Percentiles rank a stretch among this genome's conserved stretches.
Evolutionary conservation across 2,888 invertebrate species (phyloP).

Genomic region (Caenorhabditis parvicauda): DNA sequence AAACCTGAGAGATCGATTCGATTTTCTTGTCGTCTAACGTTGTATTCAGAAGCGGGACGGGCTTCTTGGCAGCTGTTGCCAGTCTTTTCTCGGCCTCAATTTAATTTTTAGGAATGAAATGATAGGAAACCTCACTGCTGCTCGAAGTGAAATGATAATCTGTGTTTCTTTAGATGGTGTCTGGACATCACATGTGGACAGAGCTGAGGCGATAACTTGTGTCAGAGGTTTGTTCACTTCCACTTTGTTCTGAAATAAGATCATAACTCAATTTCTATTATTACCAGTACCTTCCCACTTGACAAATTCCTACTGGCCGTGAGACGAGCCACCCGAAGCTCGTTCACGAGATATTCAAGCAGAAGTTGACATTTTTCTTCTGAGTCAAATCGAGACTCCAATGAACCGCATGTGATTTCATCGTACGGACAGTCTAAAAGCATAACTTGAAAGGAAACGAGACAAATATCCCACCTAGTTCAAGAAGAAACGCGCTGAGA

Average conservation of each 20-base stretch:
- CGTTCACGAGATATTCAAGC: slow-evolving; percentile 19
- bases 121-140: neutral
- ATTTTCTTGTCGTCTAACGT: slow-evolving; percentile 17
- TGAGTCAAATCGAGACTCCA: slow-evolving; percentile 21
- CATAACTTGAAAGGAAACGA: neutral
- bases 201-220: slow-evolving; percentile 12
- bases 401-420: slow-evolving; percentile 30
- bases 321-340: slow-evolving; percentile 29
- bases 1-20: slow-evolving; percentile 10
- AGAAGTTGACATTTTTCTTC: slow-evolving; percentile 13
- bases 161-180: slow-evolving; percentile 9
- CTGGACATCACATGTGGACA: slow-evolving; percentile 8
- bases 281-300: slow-evolving; percentile 14
- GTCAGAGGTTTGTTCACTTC: slow-evolving; percentile 10
- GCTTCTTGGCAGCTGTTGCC: too few species aligned
- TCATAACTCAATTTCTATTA: neutral
- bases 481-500: slow-evolving; percentile 40
- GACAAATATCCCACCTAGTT: slow-evolving; percentile 25
- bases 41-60: slow-evolving; percentile 19
- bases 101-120: neutral
- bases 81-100: slow-evolving; percentile 9
- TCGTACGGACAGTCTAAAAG: slow-evolving; percentile 41
- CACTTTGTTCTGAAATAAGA: neutral
- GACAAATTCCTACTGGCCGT: slow-evolving; percentile 7
- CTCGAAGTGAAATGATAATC: neutral